Conservation (phyloP, 2,113 vertebrate species). For the Tragelaphus scriptus region DNA sequence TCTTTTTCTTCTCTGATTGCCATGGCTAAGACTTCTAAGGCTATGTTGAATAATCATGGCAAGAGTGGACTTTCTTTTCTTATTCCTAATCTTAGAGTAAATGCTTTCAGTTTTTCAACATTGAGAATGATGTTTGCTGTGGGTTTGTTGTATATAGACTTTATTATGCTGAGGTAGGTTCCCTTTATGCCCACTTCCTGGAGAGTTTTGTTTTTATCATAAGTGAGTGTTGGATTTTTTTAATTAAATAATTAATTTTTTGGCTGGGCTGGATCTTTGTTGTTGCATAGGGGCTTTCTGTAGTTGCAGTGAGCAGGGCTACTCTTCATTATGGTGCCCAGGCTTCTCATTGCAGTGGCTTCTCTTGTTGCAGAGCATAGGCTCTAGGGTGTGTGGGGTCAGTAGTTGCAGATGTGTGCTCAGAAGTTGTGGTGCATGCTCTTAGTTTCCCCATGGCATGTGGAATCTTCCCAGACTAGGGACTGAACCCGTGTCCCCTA, state of each 20-base stretch:
- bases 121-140: neutral
- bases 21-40: neutral
- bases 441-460: neutral
- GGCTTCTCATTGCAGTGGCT: neutral
- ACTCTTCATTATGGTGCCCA: neutral
- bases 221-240: neutral
- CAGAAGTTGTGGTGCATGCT: neutral
- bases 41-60: neutral
- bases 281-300: neutral
- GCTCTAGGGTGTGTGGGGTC: neutral
- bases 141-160: neutral
- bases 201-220: neutral
- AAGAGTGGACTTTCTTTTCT: neutral
- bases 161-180: neutral
- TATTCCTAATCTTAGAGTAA: neutral
- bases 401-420: neutral
- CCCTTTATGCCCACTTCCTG: neutral
- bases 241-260: neutral
- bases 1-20: neutral
- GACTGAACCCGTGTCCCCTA: neutral
- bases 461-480: neutral
- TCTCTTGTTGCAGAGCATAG: neutral
- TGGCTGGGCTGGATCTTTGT: neutral
- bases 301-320: neutral
- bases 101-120: neutral